These are phyloP conservation scores for Eupsilia transversa DNA, from an alignment of 2,888 invertebrate species.

Conservation along the genomic window DNA sequence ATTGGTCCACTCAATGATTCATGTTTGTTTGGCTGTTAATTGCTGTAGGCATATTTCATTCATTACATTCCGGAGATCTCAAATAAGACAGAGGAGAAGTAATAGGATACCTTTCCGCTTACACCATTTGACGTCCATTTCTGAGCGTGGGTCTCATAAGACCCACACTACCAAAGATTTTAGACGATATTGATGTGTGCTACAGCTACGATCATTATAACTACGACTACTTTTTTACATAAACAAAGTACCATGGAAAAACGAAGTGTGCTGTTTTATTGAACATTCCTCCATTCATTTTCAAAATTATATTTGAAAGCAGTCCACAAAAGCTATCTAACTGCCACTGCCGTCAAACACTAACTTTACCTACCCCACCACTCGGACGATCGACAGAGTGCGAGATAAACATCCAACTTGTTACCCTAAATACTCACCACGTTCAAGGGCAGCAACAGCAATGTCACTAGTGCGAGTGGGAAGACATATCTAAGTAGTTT, in stretches of 20 bases:
- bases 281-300: neutral
- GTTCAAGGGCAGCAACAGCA: slow-evolving; percentile 51
- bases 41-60: slow-evolving; percentile 36
- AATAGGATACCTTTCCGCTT: slow-evolving; percentile 42
- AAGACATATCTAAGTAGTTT: neutral
- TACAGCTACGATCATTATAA: neutral
- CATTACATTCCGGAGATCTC: slow-evolving; percentile 24
- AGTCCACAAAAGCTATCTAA: neutral
- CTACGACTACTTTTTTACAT: neutral
- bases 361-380: neutral
- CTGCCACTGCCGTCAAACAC: neutral
- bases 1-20: slow-evolving; percentile 34
- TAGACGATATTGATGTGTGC: neutral
- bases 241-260: neutral
- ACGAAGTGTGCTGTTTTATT: neutral
- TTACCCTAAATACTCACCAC: slow-evolving; percentile 42
- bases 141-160: slow-evolving; percentile 31
- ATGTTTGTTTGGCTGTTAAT: slow-evolving; percentile 36
- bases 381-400: slow-evolving; percentile 9
- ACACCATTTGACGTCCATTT: slow-evolving; percentile 35
- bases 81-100: slow-evolving; percentile 35
- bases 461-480: slow-evolving; percentile 39
- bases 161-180: slow-evolving; percentile 7
- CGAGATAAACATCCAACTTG: slow-evolving; percentile 23
- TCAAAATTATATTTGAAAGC: neutral